Percentiles rank a stretch among this genome's conserved stretches.
These are phyloP conservation scores for Gavialis gangeticus DNA, from an alignment of 2,113 vertebrate genomes.

Conservation along the genomic window DNA sequence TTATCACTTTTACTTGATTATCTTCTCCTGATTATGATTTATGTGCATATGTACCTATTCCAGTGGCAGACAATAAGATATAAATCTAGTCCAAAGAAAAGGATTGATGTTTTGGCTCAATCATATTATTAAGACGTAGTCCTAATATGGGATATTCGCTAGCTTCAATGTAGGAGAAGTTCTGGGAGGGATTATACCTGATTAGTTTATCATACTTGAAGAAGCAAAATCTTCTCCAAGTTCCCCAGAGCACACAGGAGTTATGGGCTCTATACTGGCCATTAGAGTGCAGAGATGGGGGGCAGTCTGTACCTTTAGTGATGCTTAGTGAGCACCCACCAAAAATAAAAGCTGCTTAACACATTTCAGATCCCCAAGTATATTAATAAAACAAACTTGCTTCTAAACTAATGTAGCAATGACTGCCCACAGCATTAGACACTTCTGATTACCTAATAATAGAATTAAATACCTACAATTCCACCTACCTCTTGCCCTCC, in stretches of 20 bases:
- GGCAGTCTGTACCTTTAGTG: not conserved
- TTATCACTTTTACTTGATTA: not conserved
- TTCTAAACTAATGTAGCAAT: not conserved
- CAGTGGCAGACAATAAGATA: not conserved
- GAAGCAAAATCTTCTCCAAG: slow-evolving; percentile 47
- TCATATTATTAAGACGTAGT: slow-evolving; percentile 7
- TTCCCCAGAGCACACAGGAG: slow-evolving; percentile 32
- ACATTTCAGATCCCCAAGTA: not conserved
- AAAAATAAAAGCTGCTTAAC: not conserved
- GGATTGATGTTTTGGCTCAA: not conserved
- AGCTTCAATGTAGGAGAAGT: slow-evolving; percentile 18
- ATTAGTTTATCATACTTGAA: no score
- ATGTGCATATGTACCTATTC: not conserved
- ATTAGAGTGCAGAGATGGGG: slow-evolving; percentile 19
- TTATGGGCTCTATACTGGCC: slow-evolving; percentile 7
- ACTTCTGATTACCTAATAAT: not conserved
- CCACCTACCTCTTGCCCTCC: slow-evolving; percentile 90
- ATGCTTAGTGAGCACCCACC: not conserved
- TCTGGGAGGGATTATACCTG: not conserved
- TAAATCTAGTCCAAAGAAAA: not conserved
- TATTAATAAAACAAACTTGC: not conserved
- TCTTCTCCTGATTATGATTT: not conserved
- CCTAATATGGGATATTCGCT: slow-evolving; percentile 12
- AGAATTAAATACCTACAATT: not conserved
- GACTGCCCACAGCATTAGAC: not conserved